Conservation (phyloP, 2,797 vertebrate species). For the Girardinus metallicus region DNA sequence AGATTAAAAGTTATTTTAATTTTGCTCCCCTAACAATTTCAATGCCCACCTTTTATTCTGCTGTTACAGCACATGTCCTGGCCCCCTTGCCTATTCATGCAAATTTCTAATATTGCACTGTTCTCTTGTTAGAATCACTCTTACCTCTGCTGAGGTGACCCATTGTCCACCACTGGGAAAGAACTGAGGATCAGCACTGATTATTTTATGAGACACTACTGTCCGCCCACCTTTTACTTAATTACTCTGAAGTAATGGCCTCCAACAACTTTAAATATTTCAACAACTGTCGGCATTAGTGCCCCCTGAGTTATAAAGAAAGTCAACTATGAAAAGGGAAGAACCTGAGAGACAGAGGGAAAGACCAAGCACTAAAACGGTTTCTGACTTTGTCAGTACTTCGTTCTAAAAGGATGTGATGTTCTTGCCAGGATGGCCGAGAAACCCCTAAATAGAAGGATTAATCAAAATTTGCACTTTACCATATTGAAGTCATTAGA, state of each 20-base stretch:
- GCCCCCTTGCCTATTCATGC: conserved; percentile 24
- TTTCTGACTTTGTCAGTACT: not conserved
- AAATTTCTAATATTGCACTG: conserved; percentile 44
- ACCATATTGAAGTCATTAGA: not conserved
- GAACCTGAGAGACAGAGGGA: not conserved
- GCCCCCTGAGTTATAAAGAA: conserved; percentile 26
- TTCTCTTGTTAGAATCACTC: conserved; percentile 46
- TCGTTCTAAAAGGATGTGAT: not conserved
- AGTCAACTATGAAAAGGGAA: conserved; percentile 19
- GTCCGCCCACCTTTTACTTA: conserved; percentile 68
- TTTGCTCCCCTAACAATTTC: conserved; percentile 18
- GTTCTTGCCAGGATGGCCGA: not conserved
- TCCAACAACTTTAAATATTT: conserved; percentile 73
- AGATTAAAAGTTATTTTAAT: conserved; percentile 18
- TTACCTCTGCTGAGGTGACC: conserved; percentile 57
- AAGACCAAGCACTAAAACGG: not conserved
- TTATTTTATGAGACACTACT: conserved; percentile 70
- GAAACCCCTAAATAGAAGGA: not conserved
- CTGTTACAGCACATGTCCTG: conserved; percentile 7
- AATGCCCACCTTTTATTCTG: not conserved
- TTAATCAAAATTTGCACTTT: not conserved
- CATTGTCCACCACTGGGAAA: conserved; percentile 56
- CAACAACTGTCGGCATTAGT: conserved; percentile 57
- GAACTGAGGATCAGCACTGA: conserved; percentile 66
- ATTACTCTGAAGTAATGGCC: conserved; percentile 74